phyloP scores from a whole-genome alignment of 2,888 invertebrate genomes.

The Caradrina kadenii region DNA sequence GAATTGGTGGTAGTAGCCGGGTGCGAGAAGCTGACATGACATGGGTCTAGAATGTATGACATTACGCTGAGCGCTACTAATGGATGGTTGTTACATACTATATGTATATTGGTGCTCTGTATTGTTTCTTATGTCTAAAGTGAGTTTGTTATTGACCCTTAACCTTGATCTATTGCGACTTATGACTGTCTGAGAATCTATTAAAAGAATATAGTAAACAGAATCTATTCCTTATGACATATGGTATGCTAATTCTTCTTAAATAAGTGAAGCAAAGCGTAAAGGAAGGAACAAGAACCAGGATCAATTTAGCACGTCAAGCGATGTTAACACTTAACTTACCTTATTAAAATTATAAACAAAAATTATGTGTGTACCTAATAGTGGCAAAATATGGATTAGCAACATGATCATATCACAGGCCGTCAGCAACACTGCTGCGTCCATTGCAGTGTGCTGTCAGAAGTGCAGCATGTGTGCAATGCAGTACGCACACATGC shows the following conservation, averaged over 20 bases:
- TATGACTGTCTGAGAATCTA: too few species aligned
- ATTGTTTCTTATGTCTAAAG: too few species aligned
- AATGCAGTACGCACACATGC: constrained; percentile 64
- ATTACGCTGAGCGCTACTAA: too few species aligned
- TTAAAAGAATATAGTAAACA: not conserved
- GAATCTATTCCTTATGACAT: not conserved
- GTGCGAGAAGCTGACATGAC: too few species aligned
- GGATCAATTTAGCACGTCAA: constrained; percentile 28
- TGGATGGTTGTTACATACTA: too few species aligned
- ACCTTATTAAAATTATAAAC: constrained; percentile 32
- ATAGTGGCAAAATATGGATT: constrained; percentile 41
- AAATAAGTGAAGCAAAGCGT: constrained; percentile 2
- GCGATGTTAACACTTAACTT: constrained; percentile 43
- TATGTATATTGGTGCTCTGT: too few species aligned
- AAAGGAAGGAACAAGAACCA: constrained; percentile 19
- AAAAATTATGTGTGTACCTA: constrained; percentile 34
- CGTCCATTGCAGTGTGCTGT: constrained; percentile 38
- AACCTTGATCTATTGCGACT: too few species aligned
- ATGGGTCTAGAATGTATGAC: too few species aligned
- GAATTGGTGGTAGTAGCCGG: too few species aligned
- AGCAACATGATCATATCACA: constrained; percentile 40
- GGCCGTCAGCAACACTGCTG: constrained; percentile 22
- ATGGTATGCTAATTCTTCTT: not conserved
- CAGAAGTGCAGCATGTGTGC: constrained; percentile 63
- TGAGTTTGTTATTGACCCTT: too few species aligned